A percentile compares a stretch with the other conserved stretches of the same genome.
phyloP scores from a whole-genome alignment of 2,113 vertebrate genomes.

The Platysteira castanea region DNA sequence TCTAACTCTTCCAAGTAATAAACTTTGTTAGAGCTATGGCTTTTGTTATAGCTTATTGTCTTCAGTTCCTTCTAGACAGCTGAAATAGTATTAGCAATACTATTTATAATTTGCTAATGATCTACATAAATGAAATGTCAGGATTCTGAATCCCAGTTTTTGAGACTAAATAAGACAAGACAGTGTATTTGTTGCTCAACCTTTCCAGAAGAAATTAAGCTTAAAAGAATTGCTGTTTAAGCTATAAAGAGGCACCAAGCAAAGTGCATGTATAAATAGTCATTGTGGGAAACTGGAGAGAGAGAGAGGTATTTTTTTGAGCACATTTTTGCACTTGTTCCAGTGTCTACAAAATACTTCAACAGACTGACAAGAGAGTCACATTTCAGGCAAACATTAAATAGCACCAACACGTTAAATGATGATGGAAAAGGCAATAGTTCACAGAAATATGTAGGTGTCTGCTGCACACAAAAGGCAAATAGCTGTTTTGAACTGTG shows the following conservation, averaged over 20 bases:
- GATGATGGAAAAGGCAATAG: conserved; percentile 27
- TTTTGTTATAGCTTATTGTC: background rate
- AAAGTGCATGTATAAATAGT: background rate
- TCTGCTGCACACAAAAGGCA: conserved; percentile 54
- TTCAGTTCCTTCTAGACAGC: background rate
- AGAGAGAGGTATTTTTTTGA: background rate
- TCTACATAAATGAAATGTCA: background rate
- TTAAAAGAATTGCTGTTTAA: background rate
- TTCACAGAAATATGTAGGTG: conserved; percentile 54
- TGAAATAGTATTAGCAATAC: background rate
- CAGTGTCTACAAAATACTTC: background rate
- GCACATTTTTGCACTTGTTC: conserved; percentile 2
- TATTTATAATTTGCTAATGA: background rate
- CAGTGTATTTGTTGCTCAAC: background rate
- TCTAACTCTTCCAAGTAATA: background rate
- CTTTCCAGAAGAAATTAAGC: background rate
- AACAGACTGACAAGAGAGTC: conserved; percentile 5
- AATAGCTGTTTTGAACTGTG: conserved; percentile 59
- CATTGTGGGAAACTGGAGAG: background rate
- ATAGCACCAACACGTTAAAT: conserved; percentile 17
- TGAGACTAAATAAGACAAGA: background rate
- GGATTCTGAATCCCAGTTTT: background rate
- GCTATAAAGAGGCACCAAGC: background rate
- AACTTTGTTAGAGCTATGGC: background rate
- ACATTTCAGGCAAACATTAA: conserved; percentile 40